Base-by-base conservation (phyloP, 2,113 vertebrate species). In the Sardina pilchardus region DNA sequence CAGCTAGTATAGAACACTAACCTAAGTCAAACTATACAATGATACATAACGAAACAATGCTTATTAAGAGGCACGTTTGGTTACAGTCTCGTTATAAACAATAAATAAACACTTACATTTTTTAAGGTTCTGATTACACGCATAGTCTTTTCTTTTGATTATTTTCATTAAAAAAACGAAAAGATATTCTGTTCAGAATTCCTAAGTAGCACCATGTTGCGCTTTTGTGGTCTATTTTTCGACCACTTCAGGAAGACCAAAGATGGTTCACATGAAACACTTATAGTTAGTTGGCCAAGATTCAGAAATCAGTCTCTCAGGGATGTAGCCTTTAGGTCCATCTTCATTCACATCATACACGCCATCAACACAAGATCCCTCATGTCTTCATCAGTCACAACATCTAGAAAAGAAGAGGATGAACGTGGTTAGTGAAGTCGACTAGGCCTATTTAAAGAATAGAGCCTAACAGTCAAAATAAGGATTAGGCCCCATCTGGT, bases 361-460 rank as follows among this genome's bases (percentile, higher is more conserved):
- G 93, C 85, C 94, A 95, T 95, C 90, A 94, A 47, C 78, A 93
- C 92, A 19, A 95, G 48, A 89, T 85, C 89, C 78, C 85, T 92
- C 14, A 95, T 0, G 2, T 96, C 95, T 0, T 86, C 90, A 19
- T 26, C 34, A 43, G 90, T 93, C 82, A 94, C 82, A 45, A 75
- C 91, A n/a, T 88, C 92, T 94, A 88, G 30, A 82, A 34, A 88
- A 43, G 44, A 83, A 17, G 88, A 56, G 2, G 84, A 21, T 88
- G 21, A 48, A 44, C 0, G 36, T 30, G 24, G 24, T 43, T 44
- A 36, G 9, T 36, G 6, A 56, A 43, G 34, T 50, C 26, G 34
- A 63, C 81, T n/a, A n/a, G n/a, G n/a, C n/a, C n/a, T 9, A 43
- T 63, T 47, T 47, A 2, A 19, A 9, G 16, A 30, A 45, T 2